Conservation (phyloP, 2,888 invertebrate genomes). For the Dendrolimus pini region DNA sequence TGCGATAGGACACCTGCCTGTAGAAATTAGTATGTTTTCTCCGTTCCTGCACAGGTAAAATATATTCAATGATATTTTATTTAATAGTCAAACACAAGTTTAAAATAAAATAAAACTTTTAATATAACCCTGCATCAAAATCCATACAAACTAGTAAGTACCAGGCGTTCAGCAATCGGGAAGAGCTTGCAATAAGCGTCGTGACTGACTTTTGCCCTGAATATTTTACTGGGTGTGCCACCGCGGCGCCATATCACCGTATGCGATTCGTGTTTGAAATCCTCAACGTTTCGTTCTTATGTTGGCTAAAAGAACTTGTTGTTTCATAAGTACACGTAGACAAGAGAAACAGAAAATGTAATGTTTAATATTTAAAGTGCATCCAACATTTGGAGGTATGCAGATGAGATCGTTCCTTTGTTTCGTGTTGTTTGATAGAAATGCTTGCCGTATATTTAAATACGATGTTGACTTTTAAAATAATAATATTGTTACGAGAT, state of each 20-base stretch:
- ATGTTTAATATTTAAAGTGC: not conserved
- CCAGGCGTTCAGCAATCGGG: slow-evolving; percentile 21
- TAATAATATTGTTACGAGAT: no score
- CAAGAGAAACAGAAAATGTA: not conserved
- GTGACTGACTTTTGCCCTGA: slow-evolving; percentile 73
- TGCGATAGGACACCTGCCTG: no score
- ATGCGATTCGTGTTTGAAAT: slow-evolving; percentile 22
- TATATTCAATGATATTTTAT: no score
- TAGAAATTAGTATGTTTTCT: no score
- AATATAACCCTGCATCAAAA: no score
- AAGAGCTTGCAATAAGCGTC: slow-evolving; percentile 31
- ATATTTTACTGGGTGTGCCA: slow-evolving; percentile 56
- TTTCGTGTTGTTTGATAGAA: no score
- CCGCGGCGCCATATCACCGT: slow-evolving; percentile 39
- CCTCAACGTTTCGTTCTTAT: not conserved
- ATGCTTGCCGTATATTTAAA: no score
- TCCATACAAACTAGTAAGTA: slow-evolving; percentile 19
- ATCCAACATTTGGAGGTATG: not conserved
- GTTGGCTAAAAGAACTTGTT: not conserved
- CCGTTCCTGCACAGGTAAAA: no score
- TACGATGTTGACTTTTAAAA: no score
- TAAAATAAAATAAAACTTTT: no score
- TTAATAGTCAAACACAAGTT: no score
- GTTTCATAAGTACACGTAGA: not conserved
- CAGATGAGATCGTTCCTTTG: not conserved